These are phyloP conservation scores for Drosophila prosaltans DNA, from an alignment of 1,140 invertebrate genomes.

Conservation along the genomic window DNA sequence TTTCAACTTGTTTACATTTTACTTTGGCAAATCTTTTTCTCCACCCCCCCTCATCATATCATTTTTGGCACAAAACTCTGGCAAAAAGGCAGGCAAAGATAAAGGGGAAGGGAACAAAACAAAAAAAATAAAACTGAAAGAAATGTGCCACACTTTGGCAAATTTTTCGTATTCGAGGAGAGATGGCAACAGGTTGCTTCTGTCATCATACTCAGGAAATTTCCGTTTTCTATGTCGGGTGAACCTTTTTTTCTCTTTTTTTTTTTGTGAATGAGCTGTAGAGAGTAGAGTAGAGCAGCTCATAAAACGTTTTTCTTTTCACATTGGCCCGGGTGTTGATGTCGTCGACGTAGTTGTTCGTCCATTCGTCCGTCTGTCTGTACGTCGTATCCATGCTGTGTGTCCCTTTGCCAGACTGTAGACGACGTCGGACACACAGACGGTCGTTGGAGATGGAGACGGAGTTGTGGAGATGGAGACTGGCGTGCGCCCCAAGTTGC, in stretches of 20 bases:
- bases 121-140: constrained; percentile 2
- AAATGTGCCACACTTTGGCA: constrained; percentile 29
- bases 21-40: constrained; percentile 14
- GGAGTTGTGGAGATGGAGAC: constrained; percentile 20
- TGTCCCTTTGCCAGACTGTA: constrained; percentile 37
- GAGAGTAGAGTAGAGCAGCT: constrained; percentile 33
- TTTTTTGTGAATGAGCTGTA: no score
- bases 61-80: constrained; percentile 8
- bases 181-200: constrained; percentile 69
- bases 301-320: constrained; percentile 81
- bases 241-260: constrained; percentile 53
- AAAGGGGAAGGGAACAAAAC: constrained; percentile 18
- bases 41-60: neutral
- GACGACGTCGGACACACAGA: constrained; percentile 5
- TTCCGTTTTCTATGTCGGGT: constrained; percentile 51
- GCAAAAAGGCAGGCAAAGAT: no score
- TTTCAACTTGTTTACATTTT: constrained; percentile 22
- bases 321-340: constrained; percentile 73
- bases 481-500: constrained; percentile 79
- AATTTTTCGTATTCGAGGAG: constrained; percentile 32
- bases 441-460: neutral
- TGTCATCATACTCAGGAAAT: constrained; percentile 57
- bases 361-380: constrained; percentile 19
- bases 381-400: constrained; percentile 28
- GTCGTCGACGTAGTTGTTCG: constrained; percentile 52